Evolutionary conservation across 2,888 invertebrate genomes (phyloP), one percentile per base, ranked within the genome.

Genomic region (Drosophila lutescens): DNA sequence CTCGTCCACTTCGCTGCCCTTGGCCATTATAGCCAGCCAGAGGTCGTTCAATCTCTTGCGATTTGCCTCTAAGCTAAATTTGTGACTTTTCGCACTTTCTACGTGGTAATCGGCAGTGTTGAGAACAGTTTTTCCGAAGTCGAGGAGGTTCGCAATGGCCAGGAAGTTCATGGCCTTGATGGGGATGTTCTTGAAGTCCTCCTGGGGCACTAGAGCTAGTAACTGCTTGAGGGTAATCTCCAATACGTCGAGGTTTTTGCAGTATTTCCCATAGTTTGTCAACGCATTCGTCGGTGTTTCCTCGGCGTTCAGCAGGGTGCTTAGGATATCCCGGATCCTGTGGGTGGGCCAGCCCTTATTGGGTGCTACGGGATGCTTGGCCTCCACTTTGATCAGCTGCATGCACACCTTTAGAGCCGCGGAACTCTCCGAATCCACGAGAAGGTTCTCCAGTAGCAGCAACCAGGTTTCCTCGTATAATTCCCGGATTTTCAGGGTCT

Each of bases 171-270:
- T 93, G 3, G 85, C 87, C 79, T 94, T 94, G 88, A 94, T 94
- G 43, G 91, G 92, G 20, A 83, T 79, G n/a, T 93, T 93, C 34
- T 92, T 93, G 74, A 94, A 93, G 43, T 80, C 69, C 15, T 70
- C 47, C 32, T 93, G 91, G 85, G 94, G 94, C 32, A 94, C 95
- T 89, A 93, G 91, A 80, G 92, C 91, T 13, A 94, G 93, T 80
- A 95, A 88, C 58, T 93, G 89, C 89, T 94, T 94, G 93, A 97
- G 95, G 0, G 95, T 94, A 88, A 95, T 94, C 89, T 95, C 96
- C 70, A 97, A 93, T 17, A 97, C 94, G 90, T 98, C 97, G 76
- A 95, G 94, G 90, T 95, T 96, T 63, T 94, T 93, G 0, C 95
- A 93, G 90, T 95, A 96, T 91, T 96, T 96, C 87, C 96, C 95